Evolutionary conservation across 23 tunicate genomes (phyloP).

Genomic region (Aplidium turbinatum): DNA sequence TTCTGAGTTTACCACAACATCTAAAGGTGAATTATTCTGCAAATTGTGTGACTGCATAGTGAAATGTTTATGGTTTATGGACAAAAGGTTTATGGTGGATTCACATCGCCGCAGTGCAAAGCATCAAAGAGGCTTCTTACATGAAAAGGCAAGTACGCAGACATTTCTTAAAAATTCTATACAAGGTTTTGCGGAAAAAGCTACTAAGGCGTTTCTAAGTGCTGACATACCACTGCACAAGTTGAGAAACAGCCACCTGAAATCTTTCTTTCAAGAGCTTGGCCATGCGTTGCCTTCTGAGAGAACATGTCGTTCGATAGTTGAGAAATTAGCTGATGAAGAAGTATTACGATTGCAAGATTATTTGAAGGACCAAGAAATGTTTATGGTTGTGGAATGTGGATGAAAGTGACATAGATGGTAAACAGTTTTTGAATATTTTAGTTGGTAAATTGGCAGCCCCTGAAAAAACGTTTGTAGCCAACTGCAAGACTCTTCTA

Average conservation of each 20-base stretch:
- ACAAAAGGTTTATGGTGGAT: slow-evolving; percentile 20
- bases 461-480: slow-evolving; percentile 17
- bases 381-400: slow-evolving; percentile 11
- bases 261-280: too few relatives aligned
- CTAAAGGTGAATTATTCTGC: slow-evolving; percentile 9
- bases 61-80: too few relatives aligned
- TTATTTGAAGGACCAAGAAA: slow-evolving; percentile 16
- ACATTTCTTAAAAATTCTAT: too few relatives aligned
- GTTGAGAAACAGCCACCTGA: too few relatives aligned
- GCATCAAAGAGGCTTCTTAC: slow-evolving; percentile 20
- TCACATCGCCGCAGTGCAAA: slow-evolving; percentile 3
- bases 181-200: slow-evolving; percentile 30
- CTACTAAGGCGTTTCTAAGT: slow-evolving; percentile 21
- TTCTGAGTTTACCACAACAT: neutral
- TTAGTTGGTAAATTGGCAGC: slow-evolving; percentile 16
- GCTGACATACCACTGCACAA: slow-evolving; percentile 48
- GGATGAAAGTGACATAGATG: slow-evolving; percentile 12
- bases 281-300: too few relatives aligned
- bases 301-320: too few relatives aligned
- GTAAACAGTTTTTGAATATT: slow-evolving; percentile 15
- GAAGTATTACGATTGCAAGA: slow-evolving; percentile 21
- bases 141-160: too few relatives aligned
- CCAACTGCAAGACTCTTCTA: slow-evolving; percentile 15
- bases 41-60: slow-evolving; percentile 25
- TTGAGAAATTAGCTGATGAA: too few relatives aligned